Conservation (phyloP, 1,140 invertebrate species). For the Ganaspis sp. region DNA sequence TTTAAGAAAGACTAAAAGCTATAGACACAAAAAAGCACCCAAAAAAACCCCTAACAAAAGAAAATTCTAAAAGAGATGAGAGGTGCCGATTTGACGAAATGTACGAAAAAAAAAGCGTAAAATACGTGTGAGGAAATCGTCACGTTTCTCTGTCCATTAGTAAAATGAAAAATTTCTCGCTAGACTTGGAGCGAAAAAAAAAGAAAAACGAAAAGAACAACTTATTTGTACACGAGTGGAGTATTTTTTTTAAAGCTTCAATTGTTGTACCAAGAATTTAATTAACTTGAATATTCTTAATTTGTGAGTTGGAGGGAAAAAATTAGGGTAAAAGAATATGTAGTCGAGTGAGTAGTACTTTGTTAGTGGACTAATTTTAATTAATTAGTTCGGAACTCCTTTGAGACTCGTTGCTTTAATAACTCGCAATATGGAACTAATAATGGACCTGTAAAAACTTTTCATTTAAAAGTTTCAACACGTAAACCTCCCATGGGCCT, state of each 20-base stretch:
- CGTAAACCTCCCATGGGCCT: constrained; percentile 17
- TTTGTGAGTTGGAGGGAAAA: neutral
- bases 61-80: constrained; percentile 38
- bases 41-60: neutral
- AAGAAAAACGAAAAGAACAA: constrained; percentile 1
- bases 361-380: constrained; percentile 22
- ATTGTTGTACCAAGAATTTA: neutral
- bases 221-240: neutral
- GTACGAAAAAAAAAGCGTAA: constrained; percentile 40
- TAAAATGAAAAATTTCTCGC: constrained; percentile 42
- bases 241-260: neutral
- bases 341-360: neutral
- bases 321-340: neutral
- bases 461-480: constrained; percentile 12
- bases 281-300: neutral
- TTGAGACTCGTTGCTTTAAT: constrained; percentile 4
- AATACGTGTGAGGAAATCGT: constrained; percentile 1
- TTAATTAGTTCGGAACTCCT: constrained; percentile 12
- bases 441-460: constrained; percentile 26
- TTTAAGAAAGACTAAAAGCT: constrained; percentile 8
- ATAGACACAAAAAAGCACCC: neutral
- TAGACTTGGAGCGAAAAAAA: neutral
- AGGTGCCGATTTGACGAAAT: neutral
- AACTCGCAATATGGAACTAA: constrained; percentile 26
- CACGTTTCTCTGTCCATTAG: constrained; percentile 44